Base-by-base conservation (phyloP, 2,113 vertebrate species). In the Odontesthes bonariensis region DNA sequence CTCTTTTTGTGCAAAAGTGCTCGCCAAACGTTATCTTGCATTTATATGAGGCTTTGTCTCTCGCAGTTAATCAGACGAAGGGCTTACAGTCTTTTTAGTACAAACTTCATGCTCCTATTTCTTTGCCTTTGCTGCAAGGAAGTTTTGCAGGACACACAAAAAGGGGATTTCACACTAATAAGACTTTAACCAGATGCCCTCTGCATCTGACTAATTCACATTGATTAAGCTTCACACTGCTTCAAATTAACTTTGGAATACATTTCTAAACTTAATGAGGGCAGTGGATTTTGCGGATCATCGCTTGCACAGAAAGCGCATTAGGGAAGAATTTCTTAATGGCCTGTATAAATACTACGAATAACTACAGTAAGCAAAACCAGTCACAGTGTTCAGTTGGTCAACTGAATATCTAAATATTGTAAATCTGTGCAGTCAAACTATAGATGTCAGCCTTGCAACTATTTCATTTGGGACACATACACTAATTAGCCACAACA, bases 81-180 rank as follows among this genome's bases (percentile, higher is more conserved):
- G 17, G 17, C 17, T 44, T 55, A 38, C 11, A 33, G 44, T 38
- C 33, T 33, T 53, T 57, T 47, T 0, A 51, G 9, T 31, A 33
- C 32, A 69, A 51, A 47, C 31, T 40, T 31, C 22, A 40, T 23
- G 17, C 17, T 47, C 40, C 13, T 55, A 16, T 32, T 73, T 23
- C 3, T 73, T 31, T 66, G 4, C 32, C 57, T 40, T 62, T 23
- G 23, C 64, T 69, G 42, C 42, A 51, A 16, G 57, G 47, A 56
- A 63, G 33, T 11, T 31, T 13, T 22, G 6, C 13, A 27, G 51
- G 7, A 35, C 22, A 70, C 19, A n/a, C 40, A 65, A 70, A 65
- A 64, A 44, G 53, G 16, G 35, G 62, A 59, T 81, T 75, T 58
- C 17, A 53, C 38, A 38, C 61, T 60, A 32, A 65, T n/a, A 53